A percentile compares a stretch with the other conserved stretches of the same genome.
phyloP scores from a whole-genome alignment of 2,113 vertebrate genomes.

The Fukomys damarensis region DNA sequence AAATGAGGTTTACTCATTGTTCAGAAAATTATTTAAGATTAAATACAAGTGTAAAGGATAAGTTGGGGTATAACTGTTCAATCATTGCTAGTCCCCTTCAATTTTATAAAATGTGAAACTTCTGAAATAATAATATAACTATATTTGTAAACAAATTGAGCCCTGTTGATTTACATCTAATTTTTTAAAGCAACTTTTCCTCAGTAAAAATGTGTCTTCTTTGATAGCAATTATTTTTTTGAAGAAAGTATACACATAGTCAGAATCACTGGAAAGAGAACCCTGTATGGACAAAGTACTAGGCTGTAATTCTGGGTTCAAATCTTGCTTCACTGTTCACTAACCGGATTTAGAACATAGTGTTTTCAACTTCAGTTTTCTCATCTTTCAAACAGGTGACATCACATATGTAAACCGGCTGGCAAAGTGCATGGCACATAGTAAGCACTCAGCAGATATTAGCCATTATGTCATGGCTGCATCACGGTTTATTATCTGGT shows the following conservation, averaged over 20 bases:
- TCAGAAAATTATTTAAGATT: constrained; percentile 35
- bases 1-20: neutral
- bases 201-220: constrained; percentile 13
- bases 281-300: neutral
- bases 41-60: neutral
- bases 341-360: neutral
- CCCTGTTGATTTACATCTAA: neutral
- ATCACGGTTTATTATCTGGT: neutral
- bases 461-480: neutral
- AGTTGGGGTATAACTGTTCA: neutral
- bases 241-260: neutral
- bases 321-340: neutral
- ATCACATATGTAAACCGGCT: neutral
- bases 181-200: constrained; percentile 28
- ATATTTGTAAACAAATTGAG: neutral
- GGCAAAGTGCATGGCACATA: neutral
- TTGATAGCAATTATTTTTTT: neutral
- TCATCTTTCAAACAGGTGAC: neutral
- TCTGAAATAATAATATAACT: constrained; percentile 33
- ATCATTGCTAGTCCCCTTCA: neutral
- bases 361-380: neutral
- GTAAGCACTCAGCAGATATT: neutral
- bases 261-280: neutral
- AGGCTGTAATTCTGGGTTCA: neutral
- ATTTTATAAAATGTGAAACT: constrained; percentile 46